Conservation (phyloP, 2,113 vertebrate species). For the Zapornia atra region DNA sequence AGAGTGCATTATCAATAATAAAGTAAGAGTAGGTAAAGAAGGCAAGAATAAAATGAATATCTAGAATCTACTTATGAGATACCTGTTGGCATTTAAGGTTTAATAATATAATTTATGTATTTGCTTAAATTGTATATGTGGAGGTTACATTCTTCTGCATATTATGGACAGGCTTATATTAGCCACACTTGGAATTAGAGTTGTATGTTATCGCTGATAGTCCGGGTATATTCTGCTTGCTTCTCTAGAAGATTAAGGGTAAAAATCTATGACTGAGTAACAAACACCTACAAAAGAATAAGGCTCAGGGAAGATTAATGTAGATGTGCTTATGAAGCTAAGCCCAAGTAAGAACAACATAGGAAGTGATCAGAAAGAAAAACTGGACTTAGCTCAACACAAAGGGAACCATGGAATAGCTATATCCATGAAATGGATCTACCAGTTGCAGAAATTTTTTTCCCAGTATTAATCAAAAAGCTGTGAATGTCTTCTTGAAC, state of each 20-base stretch:
- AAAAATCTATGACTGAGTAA: not conserved
- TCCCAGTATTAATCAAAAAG: not conserved
- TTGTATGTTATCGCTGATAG: not conserved
- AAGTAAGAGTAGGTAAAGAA: not conserved
- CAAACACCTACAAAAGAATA: not conserved
- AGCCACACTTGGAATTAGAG: not conserved
- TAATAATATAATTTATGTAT: not conserved
- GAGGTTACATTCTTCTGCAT: rapidly evolving
- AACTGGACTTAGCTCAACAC: not conserved
- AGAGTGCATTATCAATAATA: not conserved
- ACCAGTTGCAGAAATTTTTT: not conserved
- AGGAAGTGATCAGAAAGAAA: not conserved
- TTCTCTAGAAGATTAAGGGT: not conserved
- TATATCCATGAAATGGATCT: no score
- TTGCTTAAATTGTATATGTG: not conserved
- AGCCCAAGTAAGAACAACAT: not conserved
- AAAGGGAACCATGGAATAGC: not conserved
- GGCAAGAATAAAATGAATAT: not conserved
- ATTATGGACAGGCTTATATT: not conserved
- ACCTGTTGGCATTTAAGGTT: not conserved
- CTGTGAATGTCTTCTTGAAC: not conserved
- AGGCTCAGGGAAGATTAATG: not conserved
- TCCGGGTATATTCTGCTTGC: not conserved
- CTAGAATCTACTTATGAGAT: not conserved
- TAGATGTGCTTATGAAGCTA: not conserved